These are phyloP conservation scores for Eulemur albifrons DNA, from an alignment of 2,797 vertebrate species.

Conservation along the genomic window DNA sequence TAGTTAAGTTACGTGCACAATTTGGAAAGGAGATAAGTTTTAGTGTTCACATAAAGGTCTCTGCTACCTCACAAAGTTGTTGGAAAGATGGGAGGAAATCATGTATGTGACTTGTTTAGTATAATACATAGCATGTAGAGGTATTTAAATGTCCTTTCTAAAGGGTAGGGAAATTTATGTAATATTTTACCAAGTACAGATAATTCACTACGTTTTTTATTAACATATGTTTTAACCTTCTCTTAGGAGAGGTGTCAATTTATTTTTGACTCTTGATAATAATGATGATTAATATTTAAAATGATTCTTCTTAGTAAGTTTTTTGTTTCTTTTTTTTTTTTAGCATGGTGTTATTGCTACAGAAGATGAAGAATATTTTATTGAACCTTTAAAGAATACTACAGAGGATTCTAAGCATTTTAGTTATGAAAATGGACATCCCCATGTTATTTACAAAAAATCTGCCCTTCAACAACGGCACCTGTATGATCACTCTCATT, in stretches of 20 bases:
- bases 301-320: slow-evolving; percentile 53
- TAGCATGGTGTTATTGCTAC: slow-evolving; percentile 98
- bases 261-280: slow-evolving; percentile 49
- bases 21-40: slow-evolving; percentile 12
- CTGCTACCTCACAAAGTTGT: neutral
- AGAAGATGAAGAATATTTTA: slow-evolving; percentile 99
- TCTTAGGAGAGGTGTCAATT: slow-evolving; percentile 9
- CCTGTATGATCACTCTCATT: slow-evolving; percentile 92
- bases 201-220: neutral
- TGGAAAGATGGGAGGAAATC: neutral
- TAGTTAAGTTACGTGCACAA: neutral
- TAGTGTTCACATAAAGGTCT: neutral
- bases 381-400: slow-evolving; percentile 96
- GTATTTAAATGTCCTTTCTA: slow-evolving; percentile 36
- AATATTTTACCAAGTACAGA: neutral
- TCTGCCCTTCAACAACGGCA: slow-evolving; percentile 92
- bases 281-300: slow-evolving; percentile 38
- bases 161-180: neutral
- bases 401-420: slow-evolving; percentile 91
- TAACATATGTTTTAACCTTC: neutral
- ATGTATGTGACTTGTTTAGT: neutral
- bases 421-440: slow-evolving; percentile 93
- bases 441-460: slow-evolving; percentile 99
- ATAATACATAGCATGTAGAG: neutral
- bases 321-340: slow-evolving; percentile 73